These are phyloP conservation scores for Prunella fulvescens DNA, from an alignment of 2,113 vertebrate species.

Conservation along the genomic window DNA sequence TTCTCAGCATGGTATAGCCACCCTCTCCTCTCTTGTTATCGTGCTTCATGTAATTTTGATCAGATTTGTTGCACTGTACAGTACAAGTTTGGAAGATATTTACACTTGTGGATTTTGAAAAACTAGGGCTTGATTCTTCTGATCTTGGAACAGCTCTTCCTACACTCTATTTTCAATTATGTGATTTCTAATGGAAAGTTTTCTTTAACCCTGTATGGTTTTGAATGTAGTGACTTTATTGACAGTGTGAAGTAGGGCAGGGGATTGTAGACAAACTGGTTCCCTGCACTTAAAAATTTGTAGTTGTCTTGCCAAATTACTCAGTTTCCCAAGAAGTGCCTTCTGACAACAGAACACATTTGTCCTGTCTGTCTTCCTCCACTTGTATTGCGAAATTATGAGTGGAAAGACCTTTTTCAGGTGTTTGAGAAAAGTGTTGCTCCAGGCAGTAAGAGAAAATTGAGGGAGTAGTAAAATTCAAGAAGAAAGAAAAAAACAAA, in stretches of 20 bases:
- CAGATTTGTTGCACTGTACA: background rate
- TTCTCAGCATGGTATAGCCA: slow-evolving; percentile 14
- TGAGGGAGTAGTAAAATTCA: background rate
- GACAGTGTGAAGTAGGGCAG: background rate
- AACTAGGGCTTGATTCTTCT: background rate
- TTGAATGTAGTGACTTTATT: background rate
- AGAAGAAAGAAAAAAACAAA: background rate
- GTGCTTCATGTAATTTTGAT: slow-evolving; percentile 6
- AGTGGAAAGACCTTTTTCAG: background rate
- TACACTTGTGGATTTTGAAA: background rate
- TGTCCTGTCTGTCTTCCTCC: background rate
- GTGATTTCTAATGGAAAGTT: background rate
- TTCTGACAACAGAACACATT: background rate
- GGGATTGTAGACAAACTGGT: background rate
- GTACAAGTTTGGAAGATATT: background rate
- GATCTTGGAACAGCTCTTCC: background rate
- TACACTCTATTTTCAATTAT: background rate
- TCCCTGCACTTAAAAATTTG: background rate
- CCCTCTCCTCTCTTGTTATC: background rate
- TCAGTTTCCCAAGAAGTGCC: background rate
- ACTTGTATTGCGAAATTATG: background rate
- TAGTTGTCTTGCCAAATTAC: background rate
- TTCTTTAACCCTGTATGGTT: background rate
- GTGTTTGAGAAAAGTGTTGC: background rate
- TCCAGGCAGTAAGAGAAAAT: background rate